A percentile compares a stretch with the other conserved stretches of the same genome.
Evolutionary conservation across 2,888 invertebrate genomes (phyloP).

Genomic region (Tanypteryx hageni): DNA sequence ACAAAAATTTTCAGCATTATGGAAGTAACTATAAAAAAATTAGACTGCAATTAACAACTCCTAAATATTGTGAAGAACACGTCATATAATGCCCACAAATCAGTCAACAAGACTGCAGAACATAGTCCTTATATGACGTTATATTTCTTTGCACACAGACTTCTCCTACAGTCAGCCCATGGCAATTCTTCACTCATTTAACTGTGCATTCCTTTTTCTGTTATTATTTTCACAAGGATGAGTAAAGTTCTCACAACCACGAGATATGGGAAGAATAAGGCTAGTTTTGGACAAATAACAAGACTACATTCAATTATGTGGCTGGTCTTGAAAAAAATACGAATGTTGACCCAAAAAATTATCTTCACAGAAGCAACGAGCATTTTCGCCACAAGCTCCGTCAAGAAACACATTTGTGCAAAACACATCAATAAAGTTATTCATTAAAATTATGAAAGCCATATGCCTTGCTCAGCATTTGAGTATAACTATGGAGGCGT

Average conservation of each 20-base stretch:
- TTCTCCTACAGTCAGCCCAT: conserved; percentile 36
- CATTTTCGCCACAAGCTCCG: conserved; percentile 31
- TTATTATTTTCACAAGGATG: conserved; percentile 30
- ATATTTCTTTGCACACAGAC: not conserved
- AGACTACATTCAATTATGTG: conserved; percentile 40
- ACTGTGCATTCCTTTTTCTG: conserved; percentile 47
- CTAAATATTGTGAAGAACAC: conserved; percentile 55
- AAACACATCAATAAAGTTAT: conserved; percentile 54
- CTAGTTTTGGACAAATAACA: conserved; percentile 46
- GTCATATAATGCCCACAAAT: conserved; percentile 56
- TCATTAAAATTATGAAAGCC: conserved; percentile 41
- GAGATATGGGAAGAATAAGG: conserved; percentile 63
- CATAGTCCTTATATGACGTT: conserved; percentile 53
- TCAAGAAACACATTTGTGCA: conserved; percentile 53
- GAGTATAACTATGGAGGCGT: conserved; percentile 39
- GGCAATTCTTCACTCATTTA: conserved; percentile 47
- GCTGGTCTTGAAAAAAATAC: not conserved
- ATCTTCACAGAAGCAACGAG: conserved; percentile 44
- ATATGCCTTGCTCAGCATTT: conserved; percentile 35
- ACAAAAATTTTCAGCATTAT: conserved; percentile 47
- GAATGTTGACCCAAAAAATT: conserved; percentile 4
- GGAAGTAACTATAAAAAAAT: conserved; percentile 53
- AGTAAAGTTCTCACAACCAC: conserved; percentile 62
- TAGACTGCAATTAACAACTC: conserved; percentile 57
- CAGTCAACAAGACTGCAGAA: conserved; percentile 62